phyloP scores from a whole-genome alignment of 2,888 invertebrate genomes.

The Ichneumoninae sp. region DNA sequence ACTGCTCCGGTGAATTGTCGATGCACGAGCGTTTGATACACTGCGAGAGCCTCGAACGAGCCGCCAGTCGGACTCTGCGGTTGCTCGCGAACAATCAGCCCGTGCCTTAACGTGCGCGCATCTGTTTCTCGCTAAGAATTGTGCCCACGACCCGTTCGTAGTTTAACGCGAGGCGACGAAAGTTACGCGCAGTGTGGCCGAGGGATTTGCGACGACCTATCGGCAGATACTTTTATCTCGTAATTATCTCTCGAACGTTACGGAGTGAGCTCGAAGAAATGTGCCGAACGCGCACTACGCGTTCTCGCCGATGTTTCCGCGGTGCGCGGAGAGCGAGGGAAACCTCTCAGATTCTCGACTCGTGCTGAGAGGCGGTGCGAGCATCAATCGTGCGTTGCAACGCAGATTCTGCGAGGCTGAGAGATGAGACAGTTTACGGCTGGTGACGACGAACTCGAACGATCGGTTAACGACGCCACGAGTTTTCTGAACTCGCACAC shows the following conservation, averaged over 20 bases:
- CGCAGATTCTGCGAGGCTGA: neutral
- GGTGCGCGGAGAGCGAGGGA: neutral
- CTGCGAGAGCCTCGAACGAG: constrained; percentile 10
- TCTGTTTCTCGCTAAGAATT: neutral
- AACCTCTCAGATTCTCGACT: neutral
- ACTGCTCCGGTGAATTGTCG: neutral
- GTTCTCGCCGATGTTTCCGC: constrained; percentile 10
- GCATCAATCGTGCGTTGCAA: neutral
- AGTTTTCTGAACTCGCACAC: constrained; percentile 51
- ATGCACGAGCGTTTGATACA: neutral
- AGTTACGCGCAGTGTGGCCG: neutral
- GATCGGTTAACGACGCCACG: constrained; percentile 8
- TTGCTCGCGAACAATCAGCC: constrained; percentile 15
- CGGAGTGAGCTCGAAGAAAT: neutral
- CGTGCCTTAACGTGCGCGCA: neutral
- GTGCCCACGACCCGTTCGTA: neutral
- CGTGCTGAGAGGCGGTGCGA: constrained; percentile 1
- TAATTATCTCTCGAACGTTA: neutral
- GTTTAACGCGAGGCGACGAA: neutral
- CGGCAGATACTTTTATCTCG: neutral
- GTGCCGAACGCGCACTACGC: neutral
- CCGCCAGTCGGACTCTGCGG: constrained; percentile 20
- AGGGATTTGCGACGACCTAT: neutral
- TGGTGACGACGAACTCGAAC: constrained; percentile 9
- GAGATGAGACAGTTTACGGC: neutral